Percentiles rank a stretch among this genome's conserved stretches.
Evolutionary conservation across 2,797 vertebrate genomes (phyloP).

Genomic region (Ispidina picta): DNA sequence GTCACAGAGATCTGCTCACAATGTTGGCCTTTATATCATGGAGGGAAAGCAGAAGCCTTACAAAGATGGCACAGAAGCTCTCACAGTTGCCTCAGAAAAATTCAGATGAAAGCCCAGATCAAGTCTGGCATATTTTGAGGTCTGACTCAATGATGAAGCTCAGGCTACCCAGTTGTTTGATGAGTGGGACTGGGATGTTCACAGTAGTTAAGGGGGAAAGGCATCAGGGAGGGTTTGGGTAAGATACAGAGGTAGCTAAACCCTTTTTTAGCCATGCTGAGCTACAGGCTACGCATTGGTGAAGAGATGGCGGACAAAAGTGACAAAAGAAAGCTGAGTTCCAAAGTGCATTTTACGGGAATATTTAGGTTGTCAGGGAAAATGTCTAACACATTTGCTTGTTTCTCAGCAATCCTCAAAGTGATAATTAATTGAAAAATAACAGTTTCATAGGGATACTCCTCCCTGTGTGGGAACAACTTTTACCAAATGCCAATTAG

Average conservation of each 20-base stretch:
- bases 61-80: neutral
- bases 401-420: constrained; percentile 67
- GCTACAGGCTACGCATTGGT: neutral
- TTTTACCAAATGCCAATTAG: constrained; percentile 68
- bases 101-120: neutral
- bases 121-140: neutral
- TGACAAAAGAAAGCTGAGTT: constrained; percentile 46
- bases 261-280: neutral
- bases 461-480: constrained; percentile 63
- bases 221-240: neutral
- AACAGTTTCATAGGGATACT: constrained; percentile 66
- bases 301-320: constrained; percentile 2
- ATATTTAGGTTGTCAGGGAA: constrained; percentile 57
- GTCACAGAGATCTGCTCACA: neutral
- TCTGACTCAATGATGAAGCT: neutral
- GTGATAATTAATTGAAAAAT: constrained; percentile 74
- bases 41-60: neutral
- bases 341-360: constrained; percentile 47
- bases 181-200: neutral
- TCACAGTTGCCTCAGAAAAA: neutral
- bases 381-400: constrained; percentile 65
- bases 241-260: neutral
- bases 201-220: neutral
- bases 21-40: neutral
- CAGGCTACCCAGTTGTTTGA: neutral